Conservation (phyloP, 1,140 invertebrate genomes). For the Hylyphantes graminicola region DNA sequence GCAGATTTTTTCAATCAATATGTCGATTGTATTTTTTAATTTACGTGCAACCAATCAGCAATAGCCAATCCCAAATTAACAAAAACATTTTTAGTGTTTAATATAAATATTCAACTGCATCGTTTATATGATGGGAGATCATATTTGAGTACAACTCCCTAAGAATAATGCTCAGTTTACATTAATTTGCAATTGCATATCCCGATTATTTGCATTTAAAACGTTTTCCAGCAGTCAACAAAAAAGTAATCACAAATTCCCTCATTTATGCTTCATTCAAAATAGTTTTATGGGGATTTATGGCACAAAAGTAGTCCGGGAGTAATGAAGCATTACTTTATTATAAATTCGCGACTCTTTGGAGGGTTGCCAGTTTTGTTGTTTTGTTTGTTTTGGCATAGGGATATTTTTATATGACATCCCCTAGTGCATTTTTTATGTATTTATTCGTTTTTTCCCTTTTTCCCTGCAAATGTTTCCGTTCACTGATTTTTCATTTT, state of each 20-base stretch:
- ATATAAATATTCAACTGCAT: too few species aligned
- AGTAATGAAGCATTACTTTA: conserved; percentile 53
- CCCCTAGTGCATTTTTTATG: conserved; percentile 25
- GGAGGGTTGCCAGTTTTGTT: conserved; percentile 25
- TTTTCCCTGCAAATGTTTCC: conserved; percentile 19
- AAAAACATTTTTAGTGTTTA: too few species aligned
- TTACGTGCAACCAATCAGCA: too few species aligned
- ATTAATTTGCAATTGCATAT: too few species aligned
- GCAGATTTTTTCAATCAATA: too few species aligned
- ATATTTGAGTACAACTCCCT: too few species aligned
- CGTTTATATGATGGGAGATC: too few species aligned
- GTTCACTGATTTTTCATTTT: conserved; percentile 10
- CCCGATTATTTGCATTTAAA: too few species aligned
- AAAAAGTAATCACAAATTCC: conserved; percentile 5
- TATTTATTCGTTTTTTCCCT: conserved; percentile 30
- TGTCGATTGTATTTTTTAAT: too few species aligned
- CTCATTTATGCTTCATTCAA: conserved; percentile 31
- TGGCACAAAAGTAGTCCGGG: conserved; percentile 29
- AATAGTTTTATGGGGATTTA: conserved; percentile 45
- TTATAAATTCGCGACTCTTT: conserved; percentile 39
- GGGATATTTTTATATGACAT: conserved; percentile 26
- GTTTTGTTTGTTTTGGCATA: conserved; percentile 45
- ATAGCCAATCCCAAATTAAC: too few species aligned
- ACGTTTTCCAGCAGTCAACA: background rate
- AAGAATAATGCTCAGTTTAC: too few species aligned